Conservation (phyloP, 2,797 vertebrate genomes). For the Lindbergichthys nudifrons region DNA sequence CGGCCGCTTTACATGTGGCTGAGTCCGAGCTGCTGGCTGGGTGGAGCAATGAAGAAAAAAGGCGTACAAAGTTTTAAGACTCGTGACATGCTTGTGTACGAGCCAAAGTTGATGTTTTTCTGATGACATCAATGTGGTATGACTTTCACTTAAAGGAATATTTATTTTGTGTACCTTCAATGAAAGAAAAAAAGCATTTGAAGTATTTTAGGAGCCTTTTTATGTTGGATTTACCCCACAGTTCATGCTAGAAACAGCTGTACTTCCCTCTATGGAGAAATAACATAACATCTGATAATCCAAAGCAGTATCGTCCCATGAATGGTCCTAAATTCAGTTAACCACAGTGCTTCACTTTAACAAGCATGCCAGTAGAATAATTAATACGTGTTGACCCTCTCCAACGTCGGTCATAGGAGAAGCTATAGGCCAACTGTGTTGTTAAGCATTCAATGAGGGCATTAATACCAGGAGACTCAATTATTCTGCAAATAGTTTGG, state of each 20-base stretch:
- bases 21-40: conserved; percentile 49
- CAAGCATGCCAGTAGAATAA: conserved; percentile 70
- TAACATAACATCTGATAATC: conserved; percentile 38
- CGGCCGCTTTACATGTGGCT: conserved; percentile 70
- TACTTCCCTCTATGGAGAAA: conserved; percentile 21
- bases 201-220: conserved; percentile 8
- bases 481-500: conserved; percentile 78
- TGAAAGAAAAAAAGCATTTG: not conserved
- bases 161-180: conserved; percentile 28
- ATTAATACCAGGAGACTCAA: conserved; percentile 78
- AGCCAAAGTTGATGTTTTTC: conserved; percentile 60
- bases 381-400: conserved; percentile 73
- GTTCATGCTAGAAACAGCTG: not conserved
- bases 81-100: conserved; percentile 23
- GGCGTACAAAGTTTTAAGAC: conserved; percentile 53
- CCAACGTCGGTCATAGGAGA: conserved; percentile 72
- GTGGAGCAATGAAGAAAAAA: conserved; percentile 34
- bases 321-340: conserved; percentile 53
- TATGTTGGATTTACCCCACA: not conserved
- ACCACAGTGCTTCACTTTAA: conserved; percentile 62
- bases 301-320: conserved; percentile 43
- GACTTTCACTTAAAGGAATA: conserved; percentile 29
- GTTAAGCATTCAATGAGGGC: conserved; percentile 76
- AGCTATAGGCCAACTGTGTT: conserved; percentile 72
- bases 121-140: conserved; percentile 30